These are phyloP conservation scores for Bergia sp. DNA, from an alignment of 92 coral and sea anemone species.

Conservation along the genomic window DNA sequence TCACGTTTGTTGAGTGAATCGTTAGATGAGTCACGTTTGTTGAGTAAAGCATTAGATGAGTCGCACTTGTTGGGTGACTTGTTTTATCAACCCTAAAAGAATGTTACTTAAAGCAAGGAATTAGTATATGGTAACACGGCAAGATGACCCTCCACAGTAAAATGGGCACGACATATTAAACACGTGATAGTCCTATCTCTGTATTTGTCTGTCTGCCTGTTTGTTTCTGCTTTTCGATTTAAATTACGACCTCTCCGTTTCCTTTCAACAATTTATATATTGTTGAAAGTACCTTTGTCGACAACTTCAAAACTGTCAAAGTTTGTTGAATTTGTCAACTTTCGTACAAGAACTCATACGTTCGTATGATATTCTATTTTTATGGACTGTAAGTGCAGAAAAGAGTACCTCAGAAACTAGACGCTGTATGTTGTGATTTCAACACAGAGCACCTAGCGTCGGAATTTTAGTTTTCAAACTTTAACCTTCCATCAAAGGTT, in stretches of 20 bases:
- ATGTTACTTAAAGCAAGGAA: too few species aligned
- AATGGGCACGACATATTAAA: too few species aligned
- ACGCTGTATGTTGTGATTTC: background rate
- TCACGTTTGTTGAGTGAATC: too few species aligned
- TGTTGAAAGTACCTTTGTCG: background rate
- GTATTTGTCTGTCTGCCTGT: background rate
- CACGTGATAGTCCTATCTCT: too few species aligned
- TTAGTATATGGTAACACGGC: too few species aligned
- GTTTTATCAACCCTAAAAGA: too few species aligned
- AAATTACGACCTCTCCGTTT: background rate
- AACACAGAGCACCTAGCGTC: background rate
- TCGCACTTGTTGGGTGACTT: too few species aligned
- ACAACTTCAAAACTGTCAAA: background rate
- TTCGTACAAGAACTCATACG: background rate
- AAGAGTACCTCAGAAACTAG: background rate
- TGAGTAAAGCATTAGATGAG: too few species aligned
- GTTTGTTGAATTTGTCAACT: background rate
- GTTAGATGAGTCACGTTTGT: too few species aligned
- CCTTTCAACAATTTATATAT: background rate
- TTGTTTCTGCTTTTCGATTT: background rate
- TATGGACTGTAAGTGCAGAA: background rate
- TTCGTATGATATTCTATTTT: background rate
- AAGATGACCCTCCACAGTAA: too few species aligned
- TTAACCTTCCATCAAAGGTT: background rate
- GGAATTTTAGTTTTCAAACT: background rate